A percentile compares a stretch with the other conserved stretches of the same genome.
Evolutionary conservation across 2,113 vertebrate genomes (phyloP).

Genomic region (Etheostoma cragini): DNA sequence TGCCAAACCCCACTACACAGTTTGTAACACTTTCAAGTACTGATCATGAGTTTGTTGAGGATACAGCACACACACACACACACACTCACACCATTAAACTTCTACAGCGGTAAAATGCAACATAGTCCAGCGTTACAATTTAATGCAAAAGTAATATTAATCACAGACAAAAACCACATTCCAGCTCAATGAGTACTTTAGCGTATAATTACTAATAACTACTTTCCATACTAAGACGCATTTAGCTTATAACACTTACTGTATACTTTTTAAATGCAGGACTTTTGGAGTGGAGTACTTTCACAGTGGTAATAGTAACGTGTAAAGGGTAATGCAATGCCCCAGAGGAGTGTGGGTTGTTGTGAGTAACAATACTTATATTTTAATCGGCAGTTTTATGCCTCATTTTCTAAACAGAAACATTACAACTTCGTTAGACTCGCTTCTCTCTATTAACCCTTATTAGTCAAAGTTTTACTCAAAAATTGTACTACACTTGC

Average conservation of each 20-base stretch:
- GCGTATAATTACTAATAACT: too few relatives aligned
- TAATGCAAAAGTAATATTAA: too few relatives aligned
- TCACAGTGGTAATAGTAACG: background rate
- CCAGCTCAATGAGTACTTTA: too few relatives aligned
- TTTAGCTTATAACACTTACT: too few relatives aligned
- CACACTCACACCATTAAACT: background rate
- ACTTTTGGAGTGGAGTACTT: background rate
- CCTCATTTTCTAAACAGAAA: background rate
- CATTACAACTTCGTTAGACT: background rate
- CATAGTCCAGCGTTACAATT: too few relatives aligned
- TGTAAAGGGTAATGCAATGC: background rate
- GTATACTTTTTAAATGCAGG: background rate
- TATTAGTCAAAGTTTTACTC: background rate
- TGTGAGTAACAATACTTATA: background rate
- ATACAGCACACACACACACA: slow-evolving; percentile 19
- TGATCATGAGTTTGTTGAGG: slow-evolving; percentile 60
- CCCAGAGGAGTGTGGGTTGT: background rate
- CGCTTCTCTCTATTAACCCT: background rate
- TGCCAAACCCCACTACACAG: slow-evolving; percentile 7
- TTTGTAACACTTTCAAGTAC: slow-evolving; percentile 56
- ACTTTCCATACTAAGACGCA: too few relatives aligned
- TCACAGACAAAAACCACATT: too few relatives aligned
- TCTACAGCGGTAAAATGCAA: too few relatives aligned
- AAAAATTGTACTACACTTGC: too few relatives aligned
- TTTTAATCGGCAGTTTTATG: background rate